phyloP scores from a whole-genome alignment of 2,113 vertebrate genomes.

The Lucifuga dentata region DNA sequence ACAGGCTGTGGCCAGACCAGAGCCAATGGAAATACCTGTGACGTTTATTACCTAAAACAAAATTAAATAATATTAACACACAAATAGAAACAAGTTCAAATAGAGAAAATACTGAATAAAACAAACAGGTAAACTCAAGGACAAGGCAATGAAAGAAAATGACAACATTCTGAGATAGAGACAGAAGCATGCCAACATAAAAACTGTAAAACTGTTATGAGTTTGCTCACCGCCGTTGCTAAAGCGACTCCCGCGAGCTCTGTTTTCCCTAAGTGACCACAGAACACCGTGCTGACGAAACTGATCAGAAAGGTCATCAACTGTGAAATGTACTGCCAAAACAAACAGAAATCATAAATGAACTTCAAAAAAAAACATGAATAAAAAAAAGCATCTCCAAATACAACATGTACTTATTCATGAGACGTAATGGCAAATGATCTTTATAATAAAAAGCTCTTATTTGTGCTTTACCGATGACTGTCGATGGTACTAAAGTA shows the following conservation, averaged over 20 bases:
- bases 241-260: slow-evolving; percentile 87
- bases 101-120: neutral
- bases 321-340: slow-evolving; percentile 87
- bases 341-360: slow-evolving; percentile 38
- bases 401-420: too few relatives aligned
- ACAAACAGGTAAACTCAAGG: neutral
- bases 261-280: slow-evolving; percentile 89
- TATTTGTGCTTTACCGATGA: too few relatives aligned
- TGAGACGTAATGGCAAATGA: too few relatives aligned
- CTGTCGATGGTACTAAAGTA: too few relatives aligned
- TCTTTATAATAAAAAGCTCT: too few relatives aligned
- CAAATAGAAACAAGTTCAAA: neutral
- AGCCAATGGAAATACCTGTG: slow-evolving; percentile 86
- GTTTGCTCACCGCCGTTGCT: slow-evolving; percentile 83
- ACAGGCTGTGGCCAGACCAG: slow-evolving; percentile 87
- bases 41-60: slow-evolving; percentile 88
- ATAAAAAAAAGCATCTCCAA: too few relatives aligned
- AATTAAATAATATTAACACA: slow-evolving; percentile 17
- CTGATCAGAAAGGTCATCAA: slow-evolving; percentile 89
- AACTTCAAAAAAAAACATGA: slow-evolving; percentile 8
- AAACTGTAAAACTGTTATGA: neutral
- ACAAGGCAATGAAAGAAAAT: neutral
- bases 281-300: slow-evolving; percentile 93
- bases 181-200: neutral
- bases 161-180: neutral